These are phyloP conservation scores for Platygyra sinensis DNA, from an alignment of 64 coral and sea anemone species.

Conservation along the genomic window DNA sequence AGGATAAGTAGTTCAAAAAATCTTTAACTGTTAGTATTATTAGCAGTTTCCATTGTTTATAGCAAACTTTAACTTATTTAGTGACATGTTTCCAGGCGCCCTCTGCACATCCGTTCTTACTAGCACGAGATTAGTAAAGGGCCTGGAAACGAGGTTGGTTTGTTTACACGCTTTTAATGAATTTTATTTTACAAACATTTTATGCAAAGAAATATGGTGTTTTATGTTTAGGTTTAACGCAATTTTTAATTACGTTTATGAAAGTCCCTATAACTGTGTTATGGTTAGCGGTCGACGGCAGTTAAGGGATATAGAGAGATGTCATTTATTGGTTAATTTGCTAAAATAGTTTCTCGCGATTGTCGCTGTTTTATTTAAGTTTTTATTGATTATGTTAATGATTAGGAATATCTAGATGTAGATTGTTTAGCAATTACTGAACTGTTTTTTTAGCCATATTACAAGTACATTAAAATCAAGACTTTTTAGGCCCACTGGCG, in stretches of 20 bases:
- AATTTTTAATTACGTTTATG: too few species aligned
- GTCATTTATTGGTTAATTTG: too few species aligned
- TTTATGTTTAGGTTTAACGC: neutral
- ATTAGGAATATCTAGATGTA: too few species aligned
- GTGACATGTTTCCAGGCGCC: too few species aligned
- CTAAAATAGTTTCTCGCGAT: too few species aligned
- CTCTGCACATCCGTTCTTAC: neutral
- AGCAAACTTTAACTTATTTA: neutral
- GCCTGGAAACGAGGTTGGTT: neutral
- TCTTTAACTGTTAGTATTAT: neutral
- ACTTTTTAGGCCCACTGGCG: neutral
- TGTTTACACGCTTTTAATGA: neutral
- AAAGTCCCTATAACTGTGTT: too few species aligned
- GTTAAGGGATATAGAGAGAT: too few species aligned
- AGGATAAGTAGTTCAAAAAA: constrained; percentile 3
- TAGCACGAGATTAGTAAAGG: neutral
- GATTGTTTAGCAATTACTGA: neutral
- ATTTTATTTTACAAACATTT: neutral
- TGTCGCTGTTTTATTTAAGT: too few species aligned
- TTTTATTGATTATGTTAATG: too few species aligned
- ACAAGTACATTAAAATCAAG: neutral
- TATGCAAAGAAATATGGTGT: neutral
- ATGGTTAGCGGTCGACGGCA: too few species aligned
- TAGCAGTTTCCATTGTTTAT: neutral
- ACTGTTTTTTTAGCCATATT: too few species aligned